Percentiles rank a stretch among this genome's conserved stretches.
Evolutionary conservation across 2,113 vertebrate genomes (phyloP).

Genomic region (Sinocyclocheilus maitianheensis): DNA sequence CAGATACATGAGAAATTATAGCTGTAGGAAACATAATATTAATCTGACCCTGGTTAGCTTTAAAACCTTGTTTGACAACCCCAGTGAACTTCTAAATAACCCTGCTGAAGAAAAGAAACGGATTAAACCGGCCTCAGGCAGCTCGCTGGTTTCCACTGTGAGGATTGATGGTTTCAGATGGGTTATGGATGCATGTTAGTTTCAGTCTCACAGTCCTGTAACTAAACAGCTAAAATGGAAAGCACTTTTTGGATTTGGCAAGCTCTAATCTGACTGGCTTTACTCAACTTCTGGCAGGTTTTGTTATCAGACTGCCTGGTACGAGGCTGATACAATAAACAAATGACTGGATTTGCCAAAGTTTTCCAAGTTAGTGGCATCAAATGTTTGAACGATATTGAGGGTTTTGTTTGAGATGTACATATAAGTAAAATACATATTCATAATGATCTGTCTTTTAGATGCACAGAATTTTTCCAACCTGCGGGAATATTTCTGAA

Average conservation of each 20-base stretch:
- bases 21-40: background rate
- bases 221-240: background rate
- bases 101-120: background rate
- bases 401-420: too few relatives aligned
- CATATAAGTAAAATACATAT: background rate
- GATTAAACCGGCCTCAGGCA: background rate
- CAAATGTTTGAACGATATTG: background rate
- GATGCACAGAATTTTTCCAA: background rate
- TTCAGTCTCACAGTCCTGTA: background rate
- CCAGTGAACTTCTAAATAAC: background rate
- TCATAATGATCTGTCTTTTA: background rate
- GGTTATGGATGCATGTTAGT: background rate
- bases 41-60: background rate
- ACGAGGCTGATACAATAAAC: background rate
- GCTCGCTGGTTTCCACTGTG: background rate
- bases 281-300: background rate
- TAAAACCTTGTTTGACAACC: background rate
- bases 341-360: background rate
- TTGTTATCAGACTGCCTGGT: background rate
- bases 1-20: slow-evolving; percentile 7
- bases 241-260: background rate
- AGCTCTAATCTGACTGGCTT: background rate
- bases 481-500: background rate
- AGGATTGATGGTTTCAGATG: background rate
- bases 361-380: background rate